Conservation (phyloP, 2,888 invertebrate species). For the Zaprionus obscuricornis region DNA sequence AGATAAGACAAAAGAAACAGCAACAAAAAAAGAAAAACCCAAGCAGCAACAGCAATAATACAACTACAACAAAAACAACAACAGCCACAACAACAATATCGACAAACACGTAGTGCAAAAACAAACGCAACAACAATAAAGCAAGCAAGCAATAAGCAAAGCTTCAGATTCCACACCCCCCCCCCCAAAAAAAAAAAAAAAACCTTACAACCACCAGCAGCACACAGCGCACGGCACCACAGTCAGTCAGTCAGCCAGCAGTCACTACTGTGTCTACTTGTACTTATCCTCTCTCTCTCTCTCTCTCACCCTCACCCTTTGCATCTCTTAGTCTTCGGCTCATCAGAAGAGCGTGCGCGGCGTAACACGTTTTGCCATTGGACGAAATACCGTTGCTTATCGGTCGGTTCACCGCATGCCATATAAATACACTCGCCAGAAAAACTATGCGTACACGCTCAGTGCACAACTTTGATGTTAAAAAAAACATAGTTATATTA, state of each 20-base stretch:
- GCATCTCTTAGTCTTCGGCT: too few relatives aligned
- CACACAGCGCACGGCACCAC: too few relatives aligned
- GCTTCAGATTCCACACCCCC: constrained; percentile 10
- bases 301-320: too few relatives aligned
- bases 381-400: constrained; percentile 59
- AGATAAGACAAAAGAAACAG: constrained; percentile 59
- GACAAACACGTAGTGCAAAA: constrained; percentile 12
- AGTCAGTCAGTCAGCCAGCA: too few relatives aligned
- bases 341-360: too few relatives aligned
- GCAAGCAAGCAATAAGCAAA: not conserved
- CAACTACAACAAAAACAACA: not conserved
- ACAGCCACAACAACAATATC: constrained; percentile 19
- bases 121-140: not conserved
- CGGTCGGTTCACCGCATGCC: constrained; percentile 62
- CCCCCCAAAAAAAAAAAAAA: constrained; percentile 1
- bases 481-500: too few relatives aligned
- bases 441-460: too few relatives aligned
- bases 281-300: too few relatives aligned
- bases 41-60: constrained; percentile 10
- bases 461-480: too few relatives aligned
- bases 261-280: too few relatives aligned
- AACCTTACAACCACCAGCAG: too few relatives aligned
- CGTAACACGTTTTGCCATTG: too few relatives aligned
- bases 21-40: constrained; percentile 25
- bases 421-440: constrained; percentile 17